These are phyloP conservation scores for Myoxocephalus aenaeus DNA, from an alignment of 2,797 vertebrate species.

Conservation along the genomic window DNA sequence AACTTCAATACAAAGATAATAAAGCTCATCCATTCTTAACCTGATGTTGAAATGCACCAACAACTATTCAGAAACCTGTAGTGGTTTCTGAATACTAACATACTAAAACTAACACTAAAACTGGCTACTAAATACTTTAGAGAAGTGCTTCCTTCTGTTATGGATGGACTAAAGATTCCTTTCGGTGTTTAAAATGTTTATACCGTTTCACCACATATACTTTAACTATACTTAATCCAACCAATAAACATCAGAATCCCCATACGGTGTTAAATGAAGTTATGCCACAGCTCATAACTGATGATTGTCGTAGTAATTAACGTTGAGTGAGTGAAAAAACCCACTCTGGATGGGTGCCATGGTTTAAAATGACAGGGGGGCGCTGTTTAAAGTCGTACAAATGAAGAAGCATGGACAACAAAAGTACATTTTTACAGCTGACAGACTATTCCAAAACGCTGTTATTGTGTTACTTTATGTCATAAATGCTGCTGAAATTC, in stretches of 20 bases:
- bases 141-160: neutral
- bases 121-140: neutral
- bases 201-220: neutral
- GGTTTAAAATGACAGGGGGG: neutral
- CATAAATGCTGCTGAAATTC: slow-evolving; percentile 18
- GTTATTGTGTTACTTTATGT: slow-evolving; percentile 1
- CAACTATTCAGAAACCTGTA: neutral
- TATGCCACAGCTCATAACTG: neutral
- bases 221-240: neutral
- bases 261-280: neutral
- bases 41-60: neutral
- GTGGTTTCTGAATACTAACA: neutral
- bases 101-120: neutral
- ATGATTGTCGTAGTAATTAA: neutral
- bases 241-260: neutral
- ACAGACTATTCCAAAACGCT: neutral
- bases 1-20: neutral
- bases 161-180: neutral
- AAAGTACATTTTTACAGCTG: slow-evolving; percentile 26
- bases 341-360: neutral
- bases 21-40: neutral
- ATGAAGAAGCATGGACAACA: neutral
- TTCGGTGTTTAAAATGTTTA: neutral
- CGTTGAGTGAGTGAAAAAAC: neutral
- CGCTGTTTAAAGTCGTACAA: neutral